Evolutionary conservation across 2,797 vertebrate species (phyloP), one percentile per base, ranked within the genome.

Genomic region (Staurois parvus): DNA sequence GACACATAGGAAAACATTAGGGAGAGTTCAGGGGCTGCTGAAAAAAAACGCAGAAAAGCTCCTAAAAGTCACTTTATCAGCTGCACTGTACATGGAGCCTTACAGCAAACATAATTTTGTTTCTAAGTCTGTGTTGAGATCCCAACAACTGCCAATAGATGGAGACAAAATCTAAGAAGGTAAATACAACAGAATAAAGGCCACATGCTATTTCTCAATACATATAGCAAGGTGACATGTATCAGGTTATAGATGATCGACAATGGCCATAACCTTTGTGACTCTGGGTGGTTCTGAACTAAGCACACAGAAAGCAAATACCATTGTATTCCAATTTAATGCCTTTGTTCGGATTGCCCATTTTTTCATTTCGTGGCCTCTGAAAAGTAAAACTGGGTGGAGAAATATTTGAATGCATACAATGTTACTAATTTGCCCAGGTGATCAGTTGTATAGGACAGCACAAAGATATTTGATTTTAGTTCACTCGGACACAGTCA

Each of bases 131-230:
- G 15, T 70, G 8, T 19, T 34, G 68, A 34, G 24, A 24, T 37
- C 45, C 13, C 72, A 42, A 24, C 15, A 30, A 26, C 52, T 6
- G 29, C 73, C 81, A 76, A 40, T 17, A 75, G 81, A 34, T 83
- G 81, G 81, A 42, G 81, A 83, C 81, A 76, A 28, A 76, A n/a
- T 76, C 45, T 28, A 83, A 68, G 52, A 21, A 24, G 9, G 26
- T 28, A 28, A 11, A 66, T 29, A 66, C 11, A 66, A 66, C 2
- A 34, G 17, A 34, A 24, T 21, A 72, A 13, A 32, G 4, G 19
- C 48, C 3, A 52, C 19, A 17, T 52, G 4, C 48, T 52, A 19
- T 19, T 19, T 19, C 52, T n/a, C 5, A 24, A 4, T 48, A 48
- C 6, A 4, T n/a, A 59, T 59, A 9, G 19, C 9, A 6, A 8